Conservation (phyloP, 2,113 vertebrate genomes). For the Amphiprion percula region DNA sequence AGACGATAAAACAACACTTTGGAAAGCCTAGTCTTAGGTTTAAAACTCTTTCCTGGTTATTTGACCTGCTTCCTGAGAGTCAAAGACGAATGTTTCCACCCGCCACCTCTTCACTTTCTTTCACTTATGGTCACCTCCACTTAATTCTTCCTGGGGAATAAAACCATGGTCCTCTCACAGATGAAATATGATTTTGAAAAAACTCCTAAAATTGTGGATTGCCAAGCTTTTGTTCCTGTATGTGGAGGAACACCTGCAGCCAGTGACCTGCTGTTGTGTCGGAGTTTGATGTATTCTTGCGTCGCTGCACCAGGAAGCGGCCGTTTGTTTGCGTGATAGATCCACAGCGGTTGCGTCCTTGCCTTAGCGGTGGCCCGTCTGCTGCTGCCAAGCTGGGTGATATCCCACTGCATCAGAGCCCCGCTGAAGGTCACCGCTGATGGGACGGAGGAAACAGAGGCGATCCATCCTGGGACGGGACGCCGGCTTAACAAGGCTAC, state of each 20-base stretch:
- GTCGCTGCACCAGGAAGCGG: conserved; percentile 47
- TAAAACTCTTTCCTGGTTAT: too few relatives aligned
- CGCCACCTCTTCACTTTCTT: neutral
- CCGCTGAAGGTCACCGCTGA: conserved; percentile 78
- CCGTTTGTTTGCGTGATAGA: conserved; percentile 82
- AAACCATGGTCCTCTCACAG: neutral
- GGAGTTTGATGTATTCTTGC: conserved; percentile 73
- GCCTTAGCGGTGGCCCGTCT: conserved; percentile 61
- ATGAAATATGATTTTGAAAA: neutral
- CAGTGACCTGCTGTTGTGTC: conserved; percentile 60
- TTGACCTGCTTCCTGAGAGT: neutral
- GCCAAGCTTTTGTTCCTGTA: conserved; percentile 5
- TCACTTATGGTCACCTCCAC: too few relatives aligned
- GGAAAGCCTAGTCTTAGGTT: too few relatives aligned
- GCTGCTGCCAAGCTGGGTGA: conserved; percentile 59
- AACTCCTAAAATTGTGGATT: neutral
- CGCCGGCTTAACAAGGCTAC: conserved; percentile 52
- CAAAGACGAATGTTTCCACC: neutral
- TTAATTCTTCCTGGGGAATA: too few relatives aligned
- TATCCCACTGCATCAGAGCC: conserved; percentile 69
- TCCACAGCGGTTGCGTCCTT: conserved; percentile 72
- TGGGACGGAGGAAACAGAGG: conserved; percentile 53
- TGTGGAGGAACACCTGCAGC: conserved; percentile 53
- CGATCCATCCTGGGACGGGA: conserved; percentile 68
- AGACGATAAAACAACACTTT: too few relatives aligned